phyloP scores from a whole-genome alignment of 2,888 invertebrate genomes.

The Aplocera efformata region DNA sequence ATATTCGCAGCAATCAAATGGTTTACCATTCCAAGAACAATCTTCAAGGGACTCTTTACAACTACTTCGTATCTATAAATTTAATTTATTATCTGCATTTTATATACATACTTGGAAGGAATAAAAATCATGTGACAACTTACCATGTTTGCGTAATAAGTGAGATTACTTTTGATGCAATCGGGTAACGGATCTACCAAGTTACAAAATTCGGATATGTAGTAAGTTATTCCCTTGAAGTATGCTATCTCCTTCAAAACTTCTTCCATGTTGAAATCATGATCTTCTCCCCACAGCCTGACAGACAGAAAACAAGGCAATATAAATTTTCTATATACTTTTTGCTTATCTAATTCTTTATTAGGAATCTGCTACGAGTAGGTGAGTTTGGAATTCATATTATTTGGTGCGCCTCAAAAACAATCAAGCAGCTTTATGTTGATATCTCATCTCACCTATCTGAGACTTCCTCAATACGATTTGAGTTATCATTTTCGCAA shows the following conservation, averaged over 20 bases:
- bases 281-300: slow-evolving; percentile 84
- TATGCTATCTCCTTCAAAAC: slow-evolving; percentile 86
- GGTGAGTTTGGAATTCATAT: too few relatives aligned
- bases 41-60: slow-evolving; percentile 78
- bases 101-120: too few relatives aligned
- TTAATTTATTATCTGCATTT: not conserved
- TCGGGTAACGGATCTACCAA: slow-evolving; percentile 70
- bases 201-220: slow-evolving; percentile 84
- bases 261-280: slow-evolving; percentile 87
- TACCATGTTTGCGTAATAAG: slow-evolving; percentile 81
- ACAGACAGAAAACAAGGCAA: slow-evolving; percentile 16
- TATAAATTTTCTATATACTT: not conserved
- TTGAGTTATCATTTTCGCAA: slow-evolving; percentile 86
- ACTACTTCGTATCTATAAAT: slow-evolving; percentile 73
- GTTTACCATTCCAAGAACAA: slow-evolving; percentile 82
- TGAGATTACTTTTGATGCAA: slow-evolving; percentile 82
- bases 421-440: slow-evolving; percentile 36
- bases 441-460: slow-evolving; percentile 82
- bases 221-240: slow-evolving; percentile 86
- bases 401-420: not conserved
- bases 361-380: too few relatives aligned
- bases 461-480: slow-evolving; percentile 83
- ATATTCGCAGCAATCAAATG: slow-evolving; percentile 83
- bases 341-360: too few relatives aligned
- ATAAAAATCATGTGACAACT: too few relatives aligned